Evolutionary conservation across 2,888 invertebrate species (phyloP).

Genomic region (Eurytoma adleriae): DNA sequence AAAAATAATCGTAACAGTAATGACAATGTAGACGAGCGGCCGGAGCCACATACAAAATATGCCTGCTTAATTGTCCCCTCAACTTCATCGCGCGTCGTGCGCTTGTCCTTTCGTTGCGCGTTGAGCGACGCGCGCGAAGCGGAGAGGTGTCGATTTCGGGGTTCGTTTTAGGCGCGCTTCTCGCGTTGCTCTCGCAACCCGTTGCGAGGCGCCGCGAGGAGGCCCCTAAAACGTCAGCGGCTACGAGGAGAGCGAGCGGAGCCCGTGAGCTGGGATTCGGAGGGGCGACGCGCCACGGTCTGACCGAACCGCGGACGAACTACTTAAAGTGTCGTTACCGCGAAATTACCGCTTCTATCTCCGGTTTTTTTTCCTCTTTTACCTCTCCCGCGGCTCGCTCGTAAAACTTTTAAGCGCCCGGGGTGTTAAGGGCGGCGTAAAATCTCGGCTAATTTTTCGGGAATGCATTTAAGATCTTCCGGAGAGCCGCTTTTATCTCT

Average conservation of each 20-base stretch:
- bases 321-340: slow-evolving; percentile 24
- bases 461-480: too few relatives aligned
- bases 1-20: slow-evolving; percentile 60
- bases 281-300: slow-evolving; percentile 9
- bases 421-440: background rate
- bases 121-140: too few relatives aligned
- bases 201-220: too few relatives aligned
- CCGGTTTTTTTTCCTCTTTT: background rate
- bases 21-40: slow-evolving; percentile 62
- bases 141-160: too few relatives aligned
- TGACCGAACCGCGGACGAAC: slow-evolving; percentile 38
- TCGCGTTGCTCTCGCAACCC: too few relatives aligned
- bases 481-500: too few relatives aligned
- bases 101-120: too few relatives aligned
- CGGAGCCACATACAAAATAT: slow-evolving; percentile 68
- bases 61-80: background rate
- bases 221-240: too few relatives aligned
- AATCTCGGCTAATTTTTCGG: too few relatives aligned
- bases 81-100: too few relatives aligned
- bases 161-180: too few relatives aligned
- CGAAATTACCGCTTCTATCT: slow-evolving; percentile 16
- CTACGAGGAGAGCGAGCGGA: too few relatives aligned
- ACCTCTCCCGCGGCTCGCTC: background rate
- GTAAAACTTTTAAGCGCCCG: background rate
- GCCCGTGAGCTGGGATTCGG: background rate